phyloP scores from a whole-genome alignment of 2,888 invertebrate genomes.

The Acanthosepion pharaonis region DNA sequence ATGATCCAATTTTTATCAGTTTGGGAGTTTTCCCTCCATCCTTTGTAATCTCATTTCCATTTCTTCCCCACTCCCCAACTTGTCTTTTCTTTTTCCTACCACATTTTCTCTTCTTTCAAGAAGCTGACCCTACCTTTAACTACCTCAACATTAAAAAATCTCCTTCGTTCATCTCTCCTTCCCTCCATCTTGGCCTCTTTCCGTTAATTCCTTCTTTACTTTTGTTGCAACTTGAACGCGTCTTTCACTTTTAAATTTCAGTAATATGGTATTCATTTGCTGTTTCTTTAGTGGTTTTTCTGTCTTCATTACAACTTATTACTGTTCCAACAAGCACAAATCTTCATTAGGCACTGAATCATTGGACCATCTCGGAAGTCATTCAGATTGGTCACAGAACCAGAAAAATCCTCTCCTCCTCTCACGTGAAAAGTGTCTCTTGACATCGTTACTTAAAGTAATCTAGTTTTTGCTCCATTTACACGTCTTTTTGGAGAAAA shows the following conservation, averaged over 20 bases:
- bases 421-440: background rate
- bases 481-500: background rate
- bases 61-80: background rate
- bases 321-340: background rate
- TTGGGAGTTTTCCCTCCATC: background rate
- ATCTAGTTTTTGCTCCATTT: background rate
- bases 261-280: slow-evolving; percentile 33
- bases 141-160: background rate
- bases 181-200: background rate
- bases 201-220: background rate
- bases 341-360: background rate
- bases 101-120: too few species aligned
- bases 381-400: background rate
- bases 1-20: background rate
- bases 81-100: background rate
- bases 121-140: background rate
- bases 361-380: background rate
- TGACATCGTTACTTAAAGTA: background rate
- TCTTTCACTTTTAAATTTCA: background rate
- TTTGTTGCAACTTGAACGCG: background rate
- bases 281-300: background rate
- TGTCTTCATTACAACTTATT: background rate
- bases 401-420: background rate
- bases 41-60: background rate
- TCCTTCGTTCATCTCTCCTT: background rate